Percentiles rank a stretch among this genome's conserved stretches.
These are phyloP conservation scores for Agrilus cyanescens DNA, from an alignment of 2,888 invertebrate species.

Conservation along the genomic window DNA sequence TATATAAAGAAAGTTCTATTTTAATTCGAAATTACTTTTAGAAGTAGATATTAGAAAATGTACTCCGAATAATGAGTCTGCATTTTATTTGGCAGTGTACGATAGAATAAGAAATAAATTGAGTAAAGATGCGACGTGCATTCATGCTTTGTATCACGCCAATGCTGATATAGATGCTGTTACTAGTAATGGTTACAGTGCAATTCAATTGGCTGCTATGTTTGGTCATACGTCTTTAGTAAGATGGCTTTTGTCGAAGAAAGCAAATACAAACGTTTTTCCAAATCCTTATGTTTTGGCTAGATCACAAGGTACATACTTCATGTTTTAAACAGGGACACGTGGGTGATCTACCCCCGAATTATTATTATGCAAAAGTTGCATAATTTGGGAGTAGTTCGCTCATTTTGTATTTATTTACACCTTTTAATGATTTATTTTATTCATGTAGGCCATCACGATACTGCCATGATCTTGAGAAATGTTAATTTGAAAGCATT, in stretches of 20 bases:
- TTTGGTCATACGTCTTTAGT: slow-evolving; percentile 26
- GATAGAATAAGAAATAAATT: slow-evolving; percentile 21
- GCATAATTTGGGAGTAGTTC: neutral
- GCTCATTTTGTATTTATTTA: neutral
- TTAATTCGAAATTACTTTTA: slow-evolving; percentile 5
- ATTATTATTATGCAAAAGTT: neutral
- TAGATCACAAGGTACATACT: slow-evolving; percentile 4
- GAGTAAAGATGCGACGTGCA: slow-evolving; percentile 24
- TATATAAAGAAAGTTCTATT: no score
- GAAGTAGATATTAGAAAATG: slow-evolving; percentile 23
- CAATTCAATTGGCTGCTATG: slow-evolving; percentile 27
- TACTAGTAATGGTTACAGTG: slow-evolving; percentile 22
- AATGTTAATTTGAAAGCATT: neutral
- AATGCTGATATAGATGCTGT: slow-evolving; percentile 27
- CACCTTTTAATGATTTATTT: neutral
- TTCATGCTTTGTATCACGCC: slow-evolving; percentile 26
- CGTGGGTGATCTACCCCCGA: no score
- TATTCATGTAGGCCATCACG: slow-evolving; percentile 7
- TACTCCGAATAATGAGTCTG: slow-evolving; percentile 22
- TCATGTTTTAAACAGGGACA: neutral
- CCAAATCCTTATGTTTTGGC: slow-evolving; percentile 25
- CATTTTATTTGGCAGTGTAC: slow-evolving; percentile 26
- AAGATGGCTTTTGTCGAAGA: slow-evolving; percentile 25
- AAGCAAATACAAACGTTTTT: slow-evolving; percentile 14
- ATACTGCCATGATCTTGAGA: slow-evolving; percentile 4